Percentiles rank a stretch among this genome's conserved stretches.
These are phyloP conservation scores for Murina feae DNA, from an alignment of 2,113 vertebrate species.

Conservation along the genomic window DNA sequence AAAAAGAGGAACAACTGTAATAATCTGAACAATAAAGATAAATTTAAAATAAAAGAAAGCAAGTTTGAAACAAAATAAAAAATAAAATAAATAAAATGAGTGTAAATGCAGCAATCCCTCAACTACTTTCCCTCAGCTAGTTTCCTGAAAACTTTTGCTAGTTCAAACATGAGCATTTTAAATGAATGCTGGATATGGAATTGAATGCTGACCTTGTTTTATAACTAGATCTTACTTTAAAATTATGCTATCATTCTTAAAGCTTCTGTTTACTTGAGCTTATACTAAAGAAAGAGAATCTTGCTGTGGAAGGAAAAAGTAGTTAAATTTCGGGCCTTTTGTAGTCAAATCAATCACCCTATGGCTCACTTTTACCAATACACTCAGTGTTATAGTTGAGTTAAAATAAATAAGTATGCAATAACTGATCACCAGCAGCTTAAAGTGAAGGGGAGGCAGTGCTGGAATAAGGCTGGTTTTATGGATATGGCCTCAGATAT, in stretches of 20 bases:
- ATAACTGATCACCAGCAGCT: background rate
- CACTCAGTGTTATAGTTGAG: background rate
- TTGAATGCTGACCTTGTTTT: background rate
- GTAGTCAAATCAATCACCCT: background rate
- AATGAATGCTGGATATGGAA: background rate
- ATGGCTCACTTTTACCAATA: background rate
- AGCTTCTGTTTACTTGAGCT: background rate
- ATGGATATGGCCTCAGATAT: background rate
- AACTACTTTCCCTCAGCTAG: background rate
- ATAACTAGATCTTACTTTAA: conserved; percentile 33
- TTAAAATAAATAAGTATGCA: conserved; percentile 22
- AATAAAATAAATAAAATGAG: too few species aligned
- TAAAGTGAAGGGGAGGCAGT: background rate
- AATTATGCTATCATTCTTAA: background rate
- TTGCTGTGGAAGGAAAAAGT: background rate
- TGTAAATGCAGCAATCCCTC: background rate
- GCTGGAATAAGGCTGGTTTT: background rate
- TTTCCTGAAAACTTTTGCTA: conserved; percentile 3
- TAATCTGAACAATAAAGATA: too few species aligned
- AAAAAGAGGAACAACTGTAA: too few species aligned
- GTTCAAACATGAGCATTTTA: conserved; percentile 11
- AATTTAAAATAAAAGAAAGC: too few species aligned
- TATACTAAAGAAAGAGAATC: background rate
- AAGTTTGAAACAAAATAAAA: too few species aligned
- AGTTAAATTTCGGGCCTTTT: background rate